Conservation (phyloP, 2,888 invertebrate genomes). For the Hecatera dysodea region DNA sequence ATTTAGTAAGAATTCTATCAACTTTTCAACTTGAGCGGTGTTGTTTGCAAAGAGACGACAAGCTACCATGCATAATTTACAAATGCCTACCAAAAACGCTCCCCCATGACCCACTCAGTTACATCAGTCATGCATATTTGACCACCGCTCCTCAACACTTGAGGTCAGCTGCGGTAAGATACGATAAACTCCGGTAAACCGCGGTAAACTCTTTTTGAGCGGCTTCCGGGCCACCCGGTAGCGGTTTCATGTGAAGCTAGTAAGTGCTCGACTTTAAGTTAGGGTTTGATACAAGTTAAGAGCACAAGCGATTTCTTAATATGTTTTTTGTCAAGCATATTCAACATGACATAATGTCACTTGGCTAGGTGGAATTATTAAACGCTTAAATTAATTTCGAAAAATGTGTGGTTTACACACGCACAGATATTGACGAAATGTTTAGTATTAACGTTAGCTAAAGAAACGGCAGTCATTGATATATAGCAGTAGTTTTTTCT, state of each 20-base stretch:
- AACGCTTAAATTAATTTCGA: no score
- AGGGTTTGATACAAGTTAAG: conserved; percentile 33
- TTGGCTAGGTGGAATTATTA: neutral
- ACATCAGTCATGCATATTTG: conserved; percentile 38
- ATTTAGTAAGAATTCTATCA: no score
- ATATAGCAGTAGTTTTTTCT: no score
- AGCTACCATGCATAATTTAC: neutral
- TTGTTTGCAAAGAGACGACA: no score
- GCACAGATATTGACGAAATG: no score
- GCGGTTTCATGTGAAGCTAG: conserved; percentile 51
- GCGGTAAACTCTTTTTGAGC: conserved; percentile 62
- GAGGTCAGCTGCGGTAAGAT: conserved; percentile 45
- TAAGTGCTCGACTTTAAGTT: conserved; percentile 59
- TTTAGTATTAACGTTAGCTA: no score
- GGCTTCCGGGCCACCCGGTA: conserved; percentile 76
- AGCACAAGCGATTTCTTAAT: conserved; percentile 32
- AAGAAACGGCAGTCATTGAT: no score
- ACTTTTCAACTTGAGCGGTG: no score
- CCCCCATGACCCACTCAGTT: neutral
- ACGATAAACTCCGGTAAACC: conserved; percentile 31
- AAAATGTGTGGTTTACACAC: no score
- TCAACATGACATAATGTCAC: neutral
- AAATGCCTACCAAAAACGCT: neutral
- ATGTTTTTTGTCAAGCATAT: neutral
- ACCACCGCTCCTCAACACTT: conserved; percentile 15